phyloP scores from a whole-genome alignment of 1,140 invertebrate genomes.

The Spodoptera frugiperda region DNA sequence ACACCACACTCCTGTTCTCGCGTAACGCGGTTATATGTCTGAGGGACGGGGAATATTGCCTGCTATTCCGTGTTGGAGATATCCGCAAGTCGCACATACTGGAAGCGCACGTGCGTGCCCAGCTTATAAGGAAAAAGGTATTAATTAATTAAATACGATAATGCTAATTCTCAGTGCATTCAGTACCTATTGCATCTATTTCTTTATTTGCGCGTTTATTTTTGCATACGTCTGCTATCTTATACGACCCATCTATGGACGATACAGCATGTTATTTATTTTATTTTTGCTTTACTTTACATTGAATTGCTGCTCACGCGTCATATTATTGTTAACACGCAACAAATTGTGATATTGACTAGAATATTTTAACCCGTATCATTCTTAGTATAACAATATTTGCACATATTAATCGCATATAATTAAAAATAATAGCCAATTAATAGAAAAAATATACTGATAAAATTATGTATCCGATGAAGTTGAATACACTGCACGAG shows the following conservation, averaged over 20 bases:
- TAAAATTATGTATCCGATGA: too few relatives aligned
- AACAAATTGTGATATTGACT: too few relatives aligned
- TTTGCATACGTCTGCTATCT: slow-evolving; percentile 33
- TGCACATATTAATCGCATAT: too few relatives aligned
- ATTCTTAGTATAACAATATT: too few relatives aligned
- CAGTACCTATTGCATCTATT: slow-evolving; percentile 46
- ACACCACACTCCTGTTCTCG: slow-evolving; percentile 85
- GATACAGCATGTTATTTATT: slow-evolving; percentile 44
- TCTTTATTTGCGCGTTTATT: slow-evolving; percentile 43
- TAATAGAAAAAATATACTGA: not conserved
- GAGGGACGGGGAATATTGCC: slow-evolving; percentile 85
- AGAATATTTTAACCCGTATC: too few relatives aligned
- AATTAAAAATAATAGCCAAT: slow-evolving; percentile 3
- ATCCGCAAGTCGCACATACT: slow-evolving; percentile 86
- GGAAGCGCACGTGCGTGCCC: slow-evolving; percentile 85
- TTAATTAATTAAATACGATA: slow-evolving; percentile 45
- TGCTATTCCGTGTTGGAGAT: slow-evolving; percentile 86
- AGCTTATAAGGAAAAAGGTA: slow-evolving; percentile 86
- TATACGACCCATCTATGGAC: slow-evolving; percentile 48
- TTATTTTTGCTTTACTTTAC: slow-evolving; percentile 45
- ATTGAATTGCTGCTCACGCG: too few relatives aligned
- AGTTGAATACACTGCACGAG: not conserved
- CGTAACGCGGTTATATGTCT: slow-evolving; percentile 85
- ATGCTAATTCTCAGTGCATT: slow-evolving; percentile 38
- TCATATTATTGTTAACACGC: too few relatives aligned